Conservation (phyloP, 2,113 vertebrate species). For the Myrmophylax atrothorax region DNA sequence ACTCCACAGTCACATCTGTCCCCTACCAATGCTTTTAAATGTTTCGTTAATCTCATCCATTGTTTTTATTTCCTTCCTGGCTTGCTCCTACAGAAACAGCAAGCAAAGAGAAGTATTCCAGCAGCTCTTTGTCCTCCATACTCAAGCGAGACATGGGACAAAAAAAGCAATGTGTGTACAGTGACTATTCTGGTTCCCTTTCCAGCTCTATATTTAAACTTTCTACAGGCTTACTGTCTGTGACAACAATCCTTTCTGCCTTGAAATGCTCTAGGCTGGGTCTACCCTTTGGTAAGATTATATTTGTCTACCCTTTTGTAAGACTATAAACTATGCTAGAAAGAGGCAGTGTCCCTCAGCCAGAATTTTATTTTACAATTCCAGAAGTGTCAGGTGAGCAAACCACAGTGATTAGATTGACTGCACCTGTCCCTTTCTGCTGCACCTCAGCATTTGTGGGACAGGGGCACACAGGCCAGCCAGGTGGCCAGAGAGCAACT, state of each 20-base stretch:
- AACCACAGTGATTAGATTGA: not conserved
- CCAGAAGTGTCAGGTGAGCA: not conserved
- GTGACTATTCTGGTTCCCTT: not conserved
- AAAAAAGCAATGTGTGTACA: not conserved
- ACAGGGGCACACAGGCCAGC: not conserved
- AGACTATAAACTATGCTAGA: not conserved
- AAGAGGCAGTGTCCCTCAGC: not conserved
- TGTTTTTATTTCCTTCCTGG: not conserved
- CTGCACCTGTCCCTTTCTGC: not conserved
- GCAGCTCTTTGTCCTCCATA: not conserved
- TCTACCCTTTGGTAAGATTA: not conserved
- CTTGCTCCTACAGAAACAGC: not conserved
- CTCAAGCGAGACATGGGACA: not conserved
- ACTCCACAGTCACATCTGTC: not conserved
- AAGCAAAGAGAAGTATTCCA: not conserved
- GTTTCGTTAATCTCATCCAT: not conserved
- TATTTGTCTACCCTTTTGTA: not conserved
- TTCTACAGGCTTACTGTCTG: not conserved
- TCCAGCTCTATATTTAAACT: not conserved
- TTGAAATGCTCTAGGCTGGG: not conserved
- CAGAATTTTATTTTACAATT: not conserved
- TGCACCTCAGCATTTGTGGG: not conserved
- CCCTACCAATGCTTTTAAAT: not conserved
- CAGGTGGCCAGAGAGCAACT: rapidly evolving
- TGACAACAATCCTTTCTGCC: not conserved